phyloP scores from a whole-genome alignment of 2,797 vertebrate species.

The Paramormyrops hopkinsi region DNA sequence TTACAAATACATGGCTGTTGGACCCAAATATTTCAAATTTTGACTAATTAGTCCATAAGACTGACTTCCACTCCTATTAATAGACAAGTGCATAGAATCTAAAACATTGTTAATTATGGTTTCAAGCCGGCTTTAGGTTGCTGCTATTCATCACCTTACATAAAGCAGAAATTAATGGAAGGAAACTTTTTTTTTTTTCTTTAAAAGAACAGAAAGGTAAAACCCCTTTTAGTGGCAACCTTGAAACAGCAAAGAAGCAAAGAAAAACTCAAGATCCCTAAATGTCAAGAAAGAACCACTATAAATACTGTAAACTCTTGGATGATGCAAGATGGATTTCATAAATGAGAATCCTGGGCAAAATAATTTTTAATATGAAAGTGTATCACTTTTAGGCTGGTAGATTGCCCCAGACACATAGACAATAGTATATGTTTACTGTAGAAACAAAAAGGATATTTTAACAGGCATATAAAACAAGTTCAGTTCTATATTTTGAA shows the following conservation, averaged over 20 bases:
- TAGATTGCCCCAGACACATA: not conserved
- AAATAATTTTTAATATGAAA: not conserved
- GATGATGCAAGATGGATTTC: not conserved
- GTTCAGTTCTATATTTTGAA: not conserved
- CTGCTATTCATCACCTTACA: not conserved
- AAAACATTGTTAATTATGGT: not conserved
- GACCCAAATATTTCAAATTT: not conserved
- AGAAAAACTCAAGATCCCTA: not conserved
- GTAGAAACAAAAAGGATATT: not conserved
- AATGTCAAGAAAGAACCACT: not conserved
- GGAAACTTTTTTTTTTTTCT: not conserved
- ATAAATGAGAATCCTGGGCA: not conserved
- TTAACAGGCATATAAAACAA: not conserved
- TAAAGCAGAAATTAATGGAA: not conserved
- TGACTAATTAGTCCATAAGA: not conserved
- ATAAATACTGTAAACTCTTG: conserved; percentile 1
- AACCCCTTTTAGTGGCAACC: not conserved
- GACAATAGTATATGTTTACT: not conserved
- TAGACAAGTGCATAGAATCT: not conserved
- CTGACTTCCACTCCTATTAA: not conserved
- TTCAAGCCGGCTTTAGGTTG: not conserved
- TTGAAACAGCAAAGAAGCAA: not conserved
- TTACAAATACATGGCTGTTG: not conserved
- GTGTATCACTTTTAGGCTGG: not conserved
- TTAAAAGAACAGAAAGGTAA: not conserved